Conservation (phyloP, 2,888 invertebrate genomes). For the Latheticus oryzae region DNA sequence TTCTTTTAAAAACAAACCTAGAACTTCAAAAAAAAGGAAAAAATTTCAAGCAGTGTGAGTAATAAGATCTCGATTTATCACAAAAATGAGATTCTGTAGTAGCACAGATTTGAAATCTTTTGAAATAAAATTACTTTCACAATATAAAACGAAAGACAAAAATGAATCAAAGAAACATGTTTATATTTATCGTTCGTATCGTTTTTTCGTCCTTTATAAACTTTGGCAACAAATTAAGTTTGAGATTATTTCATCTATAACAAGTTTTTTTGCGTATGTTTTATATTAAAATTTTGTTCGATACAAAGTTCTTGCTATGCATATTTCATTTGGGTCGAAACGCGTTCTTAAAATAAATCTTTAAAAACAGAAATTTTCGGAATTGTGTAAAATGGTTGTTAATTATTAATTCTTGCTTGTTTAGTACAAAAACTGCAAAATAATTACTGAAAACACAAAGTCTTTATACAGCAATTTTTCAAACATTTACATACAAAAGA, state of each 20-base stretch:
- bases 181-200: background rate
- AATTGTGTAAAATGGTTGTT: too few species aligned
- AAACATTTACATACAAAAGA: too few species aligned
- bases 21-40: slow-evolving; percentile 15
- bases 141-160: slow-evolving; percentile 18
- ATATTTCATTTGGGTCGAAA: too few species aligned
- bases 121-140: slow-evolving; percentile 16
- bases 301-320: too few species aligned
- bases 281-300: background rate
- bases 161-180: slow-evolving; percentile 7
- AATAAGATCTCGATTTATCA: slow-evolving; percentile 22
- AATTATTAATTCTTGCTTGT: too few species aligned
- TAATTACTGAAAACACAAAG: too few species aligned
- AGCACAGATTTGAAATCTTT: slow-evolving; percentile 13
- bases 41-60: slow-evolving; percentile 13
- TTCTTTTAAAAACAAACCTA: slow-evolving; percentile 11
- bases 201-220: background rate
- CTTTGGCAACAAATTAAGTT: background rate
- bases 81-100: slow-evolving; percentile 10
- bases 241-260: background rate
- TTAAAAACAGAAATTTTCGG: too few species aligned
- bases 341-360: too few species aligned
- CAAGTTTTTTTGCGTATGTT: background rate
- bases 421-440: too few species aligned
- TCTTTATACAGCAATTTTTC: too few species aligned